Evolutionary conservation across 1,140 invertebrate species (phyloP).

Genomic region (Drosophila prosaltans): DNA sequence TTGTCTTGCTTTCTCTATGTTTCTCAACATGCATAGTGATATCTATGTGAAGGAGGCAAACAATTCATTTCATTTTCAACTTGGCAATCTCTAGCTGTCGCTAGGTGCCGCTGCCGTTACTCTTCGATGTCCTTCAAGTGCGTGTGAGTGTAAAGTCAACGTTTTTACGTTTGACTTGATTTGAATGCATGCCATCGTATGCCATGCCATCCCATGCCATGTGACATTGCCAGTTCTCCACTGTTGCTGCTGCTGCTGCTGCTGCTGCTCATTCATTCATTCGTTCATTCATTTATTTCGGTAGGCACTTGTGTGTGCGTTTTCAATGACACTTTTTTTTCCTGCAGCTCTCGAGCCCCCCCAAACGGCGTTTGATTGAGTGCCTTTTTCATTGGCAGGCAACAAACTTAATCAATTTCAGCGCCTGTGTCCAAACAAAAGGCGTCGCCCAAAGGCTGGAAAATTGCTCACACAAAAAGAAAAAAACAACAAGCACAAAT

Average conservation of each 20-base stretch:
- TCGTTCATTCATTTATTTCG: constrained; percentile 63
- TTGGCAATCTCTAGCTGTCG: constrained; percentile 22
- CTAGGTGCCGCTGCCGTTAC: constrained; percentile 20
- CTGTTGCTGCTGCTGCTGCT: neutral
- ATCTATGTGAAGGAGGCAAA: constrained; percentile 10
- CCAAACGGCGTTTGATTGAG: constrained; percentile 64
- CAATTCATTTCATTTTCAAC: constrained; percentile 4
- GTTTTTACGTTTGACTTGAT: constrained; percentile 73
- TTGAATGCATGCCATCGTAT: constrained; percentile 54
- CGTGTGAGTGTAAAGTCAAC: constrained; percentile 58
- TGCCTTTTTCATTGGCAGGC: constrained; percentile 73
- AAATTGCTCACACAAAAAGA: constrained; percentile 50
- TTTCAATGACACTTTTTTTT: constrained; percentile 56
- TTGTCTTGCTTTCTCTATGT: neutral
- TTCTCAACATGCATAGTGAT: constrained; percentile 1
- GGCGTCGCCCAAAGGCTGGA: constrained; percentile 68
- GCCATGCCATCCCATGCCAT: constrained; percentile 2
- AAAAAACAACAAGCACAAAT: constrained; percentile 1
- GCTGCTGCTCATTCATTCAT: constrained; percentile 30
- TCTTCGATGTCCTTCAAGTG: constrained; percentile 28
- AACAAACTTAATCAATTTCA: constrained; percentile 79
- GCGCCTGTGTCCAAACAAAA: constrained; percentile 77
- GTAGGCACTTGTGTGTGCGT: constrained; percentile 47
- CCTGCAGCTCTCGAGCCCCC: neutral
- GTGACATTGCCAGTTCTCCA: neutral